Evolutionary conservation across 1,140 invertebrate genomes (phyloP).

Genomic region (Drosophila subpulchrella): DNA sequence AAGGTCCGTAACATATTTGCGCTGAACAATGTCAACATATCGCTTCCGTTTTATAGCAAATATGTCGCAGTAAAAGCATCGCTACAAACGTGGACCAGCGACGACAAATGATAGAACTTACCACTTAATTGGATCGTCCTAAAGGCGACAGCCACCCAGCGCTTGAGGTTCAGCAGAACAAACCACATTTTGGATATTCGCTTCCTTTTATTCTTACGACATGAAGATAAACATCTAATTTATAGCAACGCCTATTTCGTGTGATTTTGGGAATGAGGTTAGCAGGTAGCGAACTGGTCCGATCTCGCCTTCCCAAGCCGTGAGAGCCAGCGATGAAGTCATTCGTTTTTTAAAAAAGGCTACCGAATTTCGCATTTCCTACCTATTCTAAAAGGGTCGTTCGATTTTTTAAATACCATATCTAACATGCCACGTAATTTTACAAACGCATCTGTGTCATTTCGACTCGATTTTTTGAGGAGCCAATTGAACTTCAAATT

Average conservation of each 20-base stretch:
- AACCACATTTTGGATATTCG: constrained; percentile 6
- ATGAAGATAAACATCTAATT: constrained; percentile 76
- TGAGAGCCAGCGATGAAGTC: not conserved
- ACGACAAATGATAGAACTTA: constrained; percentile 73
- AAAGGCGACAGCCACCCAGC: constrained; percentile 58
- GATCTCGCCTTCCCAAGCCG: not conserved
- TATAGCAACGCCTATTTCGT: too few relatives aligned
- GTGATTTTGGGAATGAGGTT: constrained; percentile 40
- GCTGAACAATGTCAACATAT: constrained; percentile 74
- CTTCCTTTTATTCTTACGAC: constrained; percentile 3
- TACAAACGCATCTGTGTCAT: constrained; percentile 70
- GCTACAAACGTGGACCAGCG: constrained; percentile 25
- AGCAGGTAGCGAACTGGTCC: constrained; percentile 33
- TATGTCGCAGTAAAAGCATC: constrained; percentile 35
- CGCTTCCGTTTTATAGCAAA: constrained; percentile 77
- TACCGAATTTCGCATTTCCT: constrained; percentile 83
- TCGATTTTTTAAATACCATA: constrained; percentile 8
- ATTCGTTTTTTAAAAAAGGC: constrained; percentile 70
- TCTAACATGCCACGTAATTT: constrained; percentile 76
- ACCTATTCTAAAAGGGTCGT: constrained; percentile 22
- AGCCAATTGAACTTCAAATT: constrained; percentile 51
- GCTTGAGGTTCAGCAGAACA: constrained; percentile 12
- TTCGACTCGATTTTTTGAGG: constrained; percentile 43
- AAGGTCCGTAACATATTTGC: constrained; percentile 53
- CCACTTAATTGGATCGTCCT: constrained; percentile 71